A percentile compares a stretch with the other conserved stretches of the same genome.
Evolutionary conservation across 2,113 vertebrate genomes (phyloP).

Genomic region (Apodemus speciosus): DNA sequence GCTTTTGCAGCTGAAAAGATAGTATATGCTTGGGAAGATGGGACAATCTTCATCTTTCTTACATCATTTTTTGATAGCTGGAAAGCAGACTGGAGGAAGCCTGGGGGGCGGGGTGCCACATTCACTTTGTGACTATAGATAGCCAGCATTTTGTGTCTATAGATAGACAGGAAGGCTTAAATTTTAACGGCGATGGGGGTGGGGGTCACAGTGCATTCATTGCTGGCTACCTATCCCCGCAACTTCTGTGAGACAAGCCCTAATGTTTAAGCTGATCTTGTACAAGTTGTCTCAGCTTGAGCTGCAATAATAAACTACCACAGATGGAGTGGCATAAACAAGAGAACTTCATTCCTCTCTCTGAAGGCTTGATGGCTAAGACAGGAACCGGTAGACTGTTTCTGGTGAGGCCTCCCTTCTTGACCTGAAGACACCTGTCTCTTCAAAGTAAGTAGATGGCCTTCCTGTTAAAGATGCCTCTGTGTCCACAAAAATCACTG

Average conservation of each 20-base stretch:
- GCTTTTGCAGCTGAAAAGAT: neutral
- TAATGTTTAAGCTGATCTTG: neutral
- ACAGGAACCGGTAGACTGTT: neutral
- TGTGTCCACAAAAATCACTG: neutral
- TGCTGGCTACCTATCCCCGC: neutral
- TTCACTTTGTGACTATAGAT: neutral
- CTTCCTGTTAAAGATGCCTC: neutral
- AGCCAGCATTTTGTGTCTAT: neutral
- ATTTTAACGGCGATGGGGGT: neutral
- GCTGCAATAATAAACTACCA: neutral
- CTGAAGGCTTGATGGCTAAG: neutral
- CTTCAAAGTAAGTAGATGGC: neutral
- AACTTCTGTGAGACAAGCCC: neutral
- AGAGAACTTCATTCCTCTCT: neutral
- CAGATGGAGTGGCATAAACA: neutral
- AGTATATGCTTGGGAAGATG: neutral
- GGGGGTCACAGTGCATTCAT: neutral
- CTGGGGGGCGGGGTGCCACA: neutral
- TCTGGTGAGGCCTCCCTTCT: neutral
- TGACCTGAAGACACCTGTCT: neutral
- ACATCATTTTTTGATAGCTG: neutral
- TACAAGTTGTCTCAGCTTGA: neutral
- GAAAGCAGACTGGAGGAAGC: neutral
- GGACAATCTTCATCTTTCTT: neutral
- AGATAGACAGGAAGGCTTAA: neutral